Evolutionary conservation across 1,140 invertebrate species (phyloP), one percentile per base, ranked within the genome.

Genomic region (Thalassaphorura encarpata): DNA sequence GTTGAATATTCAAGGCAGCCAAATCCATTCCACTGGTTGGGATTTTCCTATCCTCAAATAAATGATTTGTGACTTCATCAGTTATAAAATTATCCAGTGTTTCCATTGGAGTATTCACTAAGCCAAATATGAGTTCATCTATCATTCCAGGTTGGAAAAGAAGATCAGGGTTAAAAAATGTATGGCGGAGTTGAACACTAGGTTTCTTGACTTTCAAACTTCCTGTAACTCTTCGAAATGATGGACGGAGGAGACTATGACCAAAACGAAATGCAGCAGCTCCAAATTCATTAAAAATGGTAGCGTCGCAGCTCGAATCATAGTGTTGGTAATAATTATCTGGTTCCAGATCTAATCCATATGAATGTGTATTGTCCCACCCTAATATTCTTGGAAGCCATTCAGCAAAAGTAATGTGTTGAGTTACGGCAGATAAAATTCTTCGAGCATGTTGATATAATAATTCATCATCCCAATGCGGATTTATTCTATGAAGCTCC

Each of bases 361-460:
- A 92, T 0, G 90, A 71, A 66, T 85, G 86, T 21, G 92, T 81
- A 16, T 87, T 85, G 58, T 89, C 89, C 84, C 87, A 86, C 23
- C 83, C 96, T 8, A 99, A 74, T 16, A 99, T 79, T 54, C 92
- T 79, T 0, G 95, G 94, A 27, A 99, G 70, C 75, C 95, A 97
- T 70, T 97, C 89, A 57, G 87, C 89, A 73, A 89, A 99, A 0
- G 90, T 88, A 28, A 97, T 83, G 66, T 97, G 93, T 66, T 97
- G 91, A 64, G 90, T 76, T 67, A 88, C 80, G 1, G 87, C 93
- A n/a, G 83, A 82, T 26, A 97, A 66, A 50, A 99, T 94, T 24
- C 86, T 77, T 45, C 92, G 75, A 0, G 83, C 76, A 61, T 91
- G 82, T 63, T 92, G 83, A 72, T 85, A 97, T 2, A 96, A 67